These are phyloP conservation scores for Carollia perspicillata DNA, from an alignment of 2,113 vertebrate species.

Conservation along the genomic window DNA sequence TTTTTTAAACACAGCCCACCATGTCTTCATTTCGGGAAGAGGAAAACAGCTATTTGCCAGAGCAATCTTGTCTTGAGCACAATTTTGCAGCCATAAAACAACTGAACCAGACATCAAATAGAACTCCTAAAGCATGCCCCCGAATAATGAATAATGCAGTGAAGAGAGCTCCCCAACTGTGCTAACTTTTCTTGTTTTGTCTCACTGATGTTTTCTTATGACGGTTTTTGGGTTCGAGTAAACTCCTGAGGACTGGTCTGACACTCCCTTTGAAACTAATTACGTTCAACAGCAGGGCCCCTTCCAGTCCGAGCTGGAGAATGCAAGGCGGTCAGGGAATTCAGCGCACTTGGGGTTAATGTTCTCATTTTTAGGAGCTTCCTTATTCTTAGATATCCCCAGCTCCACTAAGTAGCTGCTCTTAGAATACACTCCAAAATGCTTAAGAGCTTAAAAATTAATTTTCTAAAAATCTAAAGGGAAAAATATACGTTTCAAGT, in stretches of 20 bases:
- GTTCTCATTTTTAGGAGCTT: slow-evolving; percentile 52
- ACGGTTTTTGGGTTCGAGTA: slow-evolving; percentile 74
- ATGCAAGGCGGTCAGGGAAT: slow-evolving; percentile 68
- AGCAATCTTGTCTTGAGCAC: background rate
- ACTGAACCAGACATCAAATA: background rate
- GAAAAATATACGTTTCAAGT: background rate
- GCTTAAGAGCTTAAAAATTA: background rate
- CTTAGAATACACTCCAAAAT: background rate
- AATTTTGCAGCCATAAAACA: background rate
- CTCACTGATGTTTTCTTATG: slow-evolving; percentile 78
- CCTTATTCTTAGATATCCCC: slow-evolving; percentile 30
- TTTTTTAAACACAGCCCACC: background rate
- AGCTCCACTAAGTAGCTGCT: slow-evolving; percentile 23
- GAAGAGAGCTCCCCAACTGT: slow-evolving; percentile 14
- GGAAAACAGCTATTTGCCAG: background rate
- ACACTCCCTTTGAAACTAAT: slow-evolving; percentile 89
- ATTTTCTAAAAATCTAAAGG: background rate
- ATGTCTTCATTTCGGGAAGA: background rate
- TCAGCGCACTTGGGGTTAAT: slow-evolving; percentile 74
- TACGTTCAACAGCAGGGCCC: slow-evolving; percentile 82
- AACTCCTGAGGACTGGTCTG: slow-evolving; percentile 76
- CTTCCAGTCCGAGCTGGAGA: slow-evolving; percentile 65
- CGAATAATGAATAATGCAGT: background rate
- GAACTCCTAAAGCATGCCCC: background rate
- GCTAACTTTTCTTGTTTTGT: slow-evolving; percentile 73